These are phyloP conservation scores for Clusia tigrina DNA, from an alignment of 2,888 invertebrate species.

Conservation along the genomic window DNA sequence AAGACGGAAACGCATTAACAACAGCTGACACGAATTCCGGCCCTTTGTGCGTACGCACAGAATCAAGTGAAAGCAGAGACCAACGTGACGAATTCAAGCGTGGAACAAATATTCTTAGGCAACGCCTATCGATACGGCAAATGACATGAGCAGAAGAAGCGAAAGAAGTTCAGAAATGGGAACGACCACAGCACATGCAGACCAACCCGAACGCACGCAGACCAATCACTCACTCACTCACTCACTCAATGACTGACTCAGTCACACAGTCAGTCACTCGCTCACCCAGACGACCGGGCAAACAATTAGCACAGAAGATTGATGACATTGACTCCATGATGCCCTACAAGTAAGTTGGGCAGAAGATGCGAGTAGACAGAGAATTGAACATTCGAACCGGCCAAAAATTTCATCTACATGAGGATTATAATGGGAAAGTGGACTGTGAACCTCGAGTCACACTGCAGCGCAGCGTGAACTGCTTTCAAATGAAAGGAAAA, in stretches of 20 bases:
- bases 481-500: not conserved
- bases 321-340: constrained; percentile 37
- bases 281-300: no score
- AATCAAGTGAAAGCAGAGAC: constrained; percentile 6
- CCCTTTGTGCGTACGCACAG: constrained; percentile 8
- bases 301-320: constrained; percentile 53
- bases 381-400: constrained; percentile 1
- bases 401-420: not conserved
- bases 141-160: not conserved
- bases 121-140: constrained; percentile 18
- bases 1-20: not conserved
- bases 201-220: not conserved
- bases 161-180: not conserved
- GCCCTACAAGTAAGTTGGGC: no score
- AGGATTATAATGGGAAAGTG: no score
- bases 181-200: not conserved
- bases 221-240: constrained; percentile 10
- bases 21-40: constrained; percentile 37
- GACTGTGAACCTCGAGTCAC: not conserved
- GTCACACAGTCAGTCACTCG: no score
- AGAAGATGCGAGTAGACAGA: not conserved
- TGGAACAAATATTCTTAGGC: constrained; percentile 21
- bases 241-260: no score
- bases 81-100: constrained; percentile 20
- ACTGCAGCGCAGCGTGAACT: not conserved